Evolutionary conservation across 2,888 invertebrate species (phyloP).

Genomic region (Herminia tarsipennalis): DNA sequence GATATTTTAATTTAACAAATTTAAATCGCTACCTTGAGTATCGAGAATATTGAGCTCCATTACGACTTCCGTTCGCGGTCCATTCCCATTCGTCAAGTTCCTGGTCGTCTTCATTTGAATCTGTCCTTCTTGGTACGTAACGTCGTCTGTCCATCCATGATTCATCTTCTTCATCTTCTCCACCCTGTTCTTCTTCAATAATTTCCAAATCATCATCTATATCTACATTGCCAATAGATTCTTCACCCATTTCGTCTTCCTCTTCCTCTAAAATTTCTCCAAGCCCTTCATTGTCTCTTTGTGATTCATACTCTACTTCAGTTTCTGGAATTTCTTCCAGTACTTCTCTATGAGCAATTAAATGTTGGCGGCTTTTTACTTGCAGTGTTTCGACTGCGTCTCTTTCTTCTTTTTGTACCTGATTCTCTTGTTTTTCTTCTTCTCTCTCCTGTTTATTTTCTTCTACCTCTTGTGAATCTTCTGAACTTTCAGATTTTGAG

Average conservation of each 20-base stretch:
- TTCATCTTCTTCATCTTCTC: slow-evolving; percentile 72
- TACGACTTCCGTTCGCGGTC: slow-evolving; percentile 57
- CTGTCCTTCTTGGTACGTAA: slow-evolving; percentile 47
- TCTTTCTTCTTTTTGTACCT: slow-evolving; percentile 45
- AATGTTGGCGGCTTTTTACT: slow-evolving; percentile 55
- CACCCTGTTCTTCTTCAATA: slow-evolving; percentile 74
- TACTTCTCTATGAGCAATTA: slow-evolving; percentile 76
- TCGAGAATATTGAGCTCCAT: slow-evolving; percentile 73
- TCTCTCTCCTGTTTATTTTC: slow-evolving; percentile 25
- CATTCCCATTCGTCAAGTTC: slow-evolving; percentile 83
- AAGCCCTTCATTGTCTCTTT: slow-evolving; percentile 68
- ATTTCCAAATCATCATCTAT: slow-evolving; percentile 69
- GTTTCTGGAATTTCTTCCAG: slow-evolving; percentile 79
- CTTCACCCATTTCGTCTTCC: slow-evolving; percentile 62
- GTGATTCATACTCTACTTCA: slow-evolving; percentile 74
- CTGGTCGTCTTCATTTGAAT: slow-evolving; percentile 62
- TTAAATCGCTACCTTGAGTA: slow-evolving; percentile 69
- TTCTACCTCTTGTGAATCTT: slow-evolving; percentile 23
- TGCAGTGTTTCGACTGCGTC: slow-evolving; percentile 51
- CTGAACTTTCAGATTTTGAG: slow-evolving; percentile 35
- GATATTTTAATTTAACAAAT: slow-evolving; percentile 52
- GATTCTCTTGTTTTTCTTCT: slow-evolving; percentile 31
- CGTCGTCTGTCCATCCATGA: slow-evolving; percentile 66
- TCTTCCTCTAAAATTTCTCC: slow-evolving; percentile 80
- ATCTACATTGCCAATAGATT: slow-evolving; percentile 43